Percentiles rank a stretch among this genome's conserved stretches.
Conservation (phyloP, 2,113 vertebrate species). For the Herpailurus yagouaroundi region DNA sequence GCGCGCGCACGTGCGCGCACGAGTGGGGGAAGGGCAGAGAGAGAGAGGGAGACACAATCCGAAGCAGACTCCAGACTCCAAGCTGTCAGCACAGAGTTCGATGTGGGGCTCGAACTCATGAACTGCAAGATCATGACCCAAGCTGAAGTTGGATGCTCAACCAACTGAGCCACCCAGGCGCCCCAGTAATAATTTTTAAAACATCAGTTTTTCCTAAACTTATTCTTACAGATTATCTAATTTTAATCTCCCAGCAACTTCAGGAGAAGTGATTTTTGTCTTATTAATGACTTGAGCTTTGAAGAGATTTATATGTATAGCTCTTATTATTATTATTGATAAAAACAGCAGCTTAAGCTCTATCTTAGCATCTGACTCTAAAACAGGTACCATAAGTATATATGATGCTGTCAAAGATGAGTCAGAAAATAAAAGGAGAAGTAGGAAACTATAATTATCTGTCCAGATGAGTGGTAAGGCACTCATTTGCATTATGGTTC, state of each 20-base stretch:
- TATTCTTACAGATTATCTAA: constrained; percentile 7
- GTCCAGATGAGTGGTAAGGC: not conserved
- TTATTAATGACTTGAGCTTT: not conserved
- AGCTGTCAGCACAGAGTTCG: no score
- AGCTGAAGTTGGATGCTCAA: no score
- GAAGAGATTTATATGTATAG: not conserved
- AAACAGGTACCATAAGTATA: not conserved
- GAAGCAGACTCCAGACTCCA: no score
- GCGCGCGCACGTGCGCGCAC: fast-evolving
- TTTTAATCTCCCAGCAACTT: not conserved
- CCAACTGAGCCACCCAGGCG: no score
- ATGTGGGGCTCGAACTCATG: no score
- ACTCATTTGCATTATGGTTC: not conserved
- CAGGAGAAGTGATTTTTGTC: not conserved
- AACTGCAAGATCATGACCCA: no score
- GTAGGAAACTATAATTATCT: not conserved
- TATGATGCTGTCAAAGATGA: not conserved
- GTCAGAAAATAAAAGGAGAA: not conserved
- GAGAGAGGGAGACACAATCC: no score
- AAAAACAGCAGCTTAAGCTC: not conserved
- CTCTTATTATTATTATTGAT: not conserved
- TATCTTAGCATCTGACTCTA: not conserved
- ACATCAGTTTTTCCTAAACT: not conserved
- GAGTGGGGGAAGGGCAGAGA: no score
- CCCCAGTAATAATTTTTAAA: not conserved